Conservation (phyloP, 2,113 vertebrate species). For the Protobothrops mucrosquamatus region DNA sequence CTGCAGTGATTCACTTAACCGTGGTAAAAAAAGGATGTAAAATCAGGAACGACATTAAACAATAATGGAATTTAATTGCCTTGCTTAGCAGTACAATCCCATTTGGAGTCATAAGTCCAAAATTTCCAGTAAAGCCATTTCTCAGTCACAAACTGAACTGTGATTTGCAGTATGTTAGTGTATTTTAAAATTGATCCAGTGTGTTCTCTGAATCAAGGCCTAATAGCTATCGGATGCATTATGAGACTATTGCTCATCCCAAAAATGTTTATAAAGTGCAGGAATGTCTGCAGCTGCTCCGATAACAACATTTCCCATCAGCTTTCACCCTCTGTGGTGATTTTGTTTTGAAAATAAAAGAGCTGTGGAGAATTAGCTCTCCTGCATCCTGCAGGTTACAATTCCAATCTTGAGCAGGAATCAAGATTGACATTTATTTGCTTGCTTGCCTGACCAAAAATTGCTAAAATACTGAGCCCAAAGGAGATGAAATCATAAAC, state of each 20-base stretch:
- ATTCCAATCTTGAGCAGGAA: not conserved
- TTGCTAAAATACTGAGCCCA: not conserved
- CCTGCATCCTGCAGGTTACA: not conserved
- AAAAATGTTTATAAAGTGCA: not conserved
- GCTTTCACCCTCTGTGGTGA: not conserved
- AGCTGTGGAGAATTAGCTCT: not conserved
- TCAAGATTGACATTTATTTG: not conserved
- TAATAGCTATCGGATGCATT: not conserved
- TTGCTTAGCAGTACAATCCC: not conserved
- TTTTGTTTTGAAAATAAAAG: not conserved
- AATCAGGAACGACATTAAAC: not conserved
- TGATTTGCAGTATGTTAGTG: not conserved
- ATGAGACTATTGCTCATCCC: not conserved
- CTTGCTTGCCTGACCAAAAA: not conserved
- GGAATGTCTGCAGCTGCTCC: not conserved
- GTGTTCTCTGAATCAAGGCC: not conserved
- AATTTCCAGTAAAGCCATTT: not conserved
- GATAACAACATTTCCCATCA: not conserved
- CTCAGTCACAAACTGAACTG: not conserved
- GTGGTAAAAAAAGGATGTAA: not conserved
- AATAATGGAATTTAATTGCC: not conserved
- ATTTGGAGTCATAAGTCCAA: not conserved
- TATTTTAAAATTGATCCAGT: not conserved
- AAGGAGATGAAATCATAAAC: not conserved
- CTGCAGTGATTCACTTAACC: not conserved